These are phyloP conservation scores for Chymomyza costata DNA, from an alignment of 1,140 invertebrate species.

Conservation along the genomic window DNA sequence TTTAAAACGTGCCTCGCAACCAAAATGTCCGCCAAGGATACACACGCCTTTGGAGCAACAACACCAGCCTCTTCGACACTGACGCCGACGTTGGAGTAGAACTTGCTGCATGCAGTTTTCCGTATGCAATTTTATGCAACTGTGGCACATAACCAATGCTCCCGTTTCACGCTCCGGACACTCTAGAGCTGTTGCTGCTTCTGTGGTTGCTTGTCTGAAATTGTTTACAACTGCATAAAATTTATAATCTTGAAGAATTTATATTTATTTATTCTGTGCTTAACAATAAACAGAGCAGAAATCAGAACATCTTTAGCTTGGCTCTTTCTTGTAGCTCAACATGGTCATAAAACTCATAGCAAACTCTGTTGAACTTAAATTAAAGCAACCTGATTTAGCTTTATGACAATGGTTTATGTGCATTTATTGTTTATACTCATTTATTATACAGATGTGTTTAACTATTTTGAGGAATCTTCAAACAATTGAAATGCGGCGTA, in stretches of 20 bases:
- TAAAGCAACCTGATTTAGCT: no score
- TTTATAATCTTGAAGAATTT: conserved; percentile 71
- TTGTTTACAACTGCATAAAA: conserved; percentile 71
- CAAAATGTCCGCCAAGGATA: conserved; percentile 69
- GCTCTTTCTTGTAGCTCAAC: no score
- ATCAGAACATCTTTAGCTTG: conserved; percentile 26
- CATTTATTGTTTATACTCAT: no score
- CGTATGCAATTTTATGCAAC: conserved; percentile 72
- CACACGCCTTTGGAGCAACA: conserved; percentile 22
- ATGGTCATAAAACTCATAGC: no score
- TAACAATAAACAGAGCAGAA: conserved; percentile 41
- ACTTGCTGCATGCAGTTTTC: conserved; percentile 53
- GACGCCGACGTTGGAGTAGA: conserved; percentile 51
- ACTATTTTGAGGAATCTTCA: no score
- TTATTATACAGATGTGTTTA: no score
- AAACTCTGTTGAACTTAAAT: no score
- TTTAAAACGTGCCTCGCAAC: conserved; percentile 74
- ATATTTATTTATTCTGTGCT: conserved; percentile 65
- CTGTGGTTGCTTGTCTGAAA: conserved; percentile 39
- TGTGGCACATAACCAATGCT: conserved; percentile 49
- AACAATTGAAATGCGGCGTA: no score
- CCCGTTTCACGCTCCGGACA: conserved; percentile 2
- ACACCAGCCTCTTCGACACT: conserved; percentile 25
- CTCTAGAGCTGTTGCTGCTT: background rate
- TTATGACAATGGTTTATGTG: no score